Conservation (phyloP, 1,140 invertebrate species). For the Tetramorium alpestre region DNA sequence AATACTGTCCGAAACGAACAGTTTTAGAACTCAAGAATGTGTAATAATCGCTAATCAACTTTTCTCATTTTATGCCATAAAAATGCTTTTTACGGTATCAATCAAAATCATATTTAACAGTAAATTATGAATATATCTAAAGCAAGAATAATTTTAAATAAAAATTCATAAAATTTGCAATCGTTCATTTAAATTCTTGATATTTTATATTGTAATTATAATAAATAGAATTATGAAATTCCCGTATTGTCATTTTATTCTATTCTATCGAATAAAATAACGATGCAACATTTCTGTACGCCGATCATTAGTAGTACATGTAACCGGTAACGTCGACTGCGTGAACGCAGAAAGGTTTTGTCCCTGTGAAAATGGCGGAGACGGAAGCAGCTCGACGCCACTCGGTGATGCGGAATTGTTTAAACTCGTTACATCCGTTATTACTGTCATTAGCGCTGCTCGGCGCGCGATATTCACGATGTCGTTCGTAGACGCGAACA, state of each 20-base stretch:
- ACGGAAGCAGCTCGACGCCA: not conserved
- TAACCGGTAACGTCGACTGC: not conserved
- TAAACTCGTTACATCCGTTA: conserved; percentile 62
- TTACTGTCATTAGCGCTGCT: conserved; percentile 50
- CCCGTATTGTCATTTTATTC: not conserved
- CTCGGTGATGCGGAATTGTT: conserved; percentile 43
- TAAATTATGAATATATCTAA: not conserved
- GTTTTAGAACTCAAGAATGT: not conserved
- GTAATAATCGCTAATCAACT: not conserved
- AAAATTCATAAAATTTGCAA: not conserved
- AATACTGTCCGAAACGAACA: not conserved
- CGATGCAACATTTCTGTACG: not conserved
- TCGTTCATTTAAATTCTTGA: not conserved
- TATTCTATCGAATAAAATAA: not conserved
- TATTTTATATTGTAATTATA: not conserved
- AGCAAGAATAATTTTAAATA: not conserved
- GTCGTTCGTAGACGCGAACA: conserved; percentile 17
- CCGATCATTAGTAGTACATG: conserved; percentile 14
- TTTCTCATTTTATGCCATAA: not conserved
- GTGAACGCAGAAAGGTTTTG: conserved; percentile 22
- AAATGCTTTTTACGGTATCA: no score
- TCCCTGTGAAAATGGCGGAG: not conserved
- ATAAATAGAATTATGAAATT: conserved; percentile 4
- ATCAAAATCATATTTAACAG: not conserved
- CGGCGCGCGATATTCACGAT: conserved; percentile 2